Evolutionary conservation across 2,797 vertebrate species (phyloP).

Genomic region (Poecilia picta): DNA sequence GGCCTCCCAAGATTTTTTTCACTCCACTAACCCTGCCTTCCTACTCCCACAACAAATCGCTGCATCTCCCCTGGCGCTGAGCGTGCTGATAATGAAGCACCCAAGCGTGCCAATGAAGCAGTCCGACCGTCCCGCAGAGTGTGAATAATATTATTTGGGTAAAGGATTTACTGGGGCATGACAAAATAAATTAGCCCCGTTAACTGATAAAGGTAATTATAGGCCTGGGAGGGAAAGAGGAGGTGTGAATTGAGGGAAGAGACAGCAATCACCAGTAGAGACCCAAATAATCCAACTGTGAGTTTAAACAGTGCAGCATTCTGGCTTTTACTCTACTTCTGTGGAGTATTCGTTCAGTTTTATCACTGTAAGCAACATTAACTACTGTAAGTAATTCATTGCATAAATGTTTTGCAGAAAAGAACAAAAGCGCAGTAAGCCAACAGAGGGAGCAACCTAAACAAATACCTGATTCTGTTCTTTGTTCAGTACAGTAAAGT

Average conservation of each 20-base stretch:
- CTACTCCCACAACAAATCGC: conserved; percentile 51
- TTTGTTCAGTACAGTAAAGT: not conserved
- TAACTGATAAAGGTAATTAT: conserved; percentile 80
- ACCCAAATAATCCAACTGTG: conserved; percentile 8
- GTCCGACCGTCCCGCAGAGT: conserved; percentile 47
- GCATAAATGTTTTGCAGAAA: not conserved
- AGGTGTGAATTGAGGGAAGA: conserved; percentile 16
- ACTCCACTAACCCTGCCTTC: conserved; percentile 64
- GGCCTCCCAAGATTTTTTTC: conserved; percentile 49
- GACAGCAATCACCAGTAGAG: conserved; percentile 36
- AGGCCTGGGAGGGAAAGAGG: conserved; percentile 38
- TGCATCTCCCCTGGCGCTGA: conserved; percentile 51
- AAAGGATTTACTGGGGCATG: conserved; percentile 76
- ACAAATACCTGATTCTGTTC: not conserved
- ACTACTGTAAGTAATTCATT: not conserved
- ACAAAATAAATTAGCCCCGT: conserved; percentile 80
- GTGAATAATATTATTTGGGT: conserved; percentile 75
- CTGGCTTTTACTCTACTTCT: not conserved
- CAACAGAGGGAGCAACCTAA: not conserved
- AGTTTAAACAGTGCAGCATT: conserved; percentile 8
- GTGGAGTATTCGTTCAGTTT: not conserved
- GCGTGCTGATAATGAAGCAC: conserved; percentile 54
- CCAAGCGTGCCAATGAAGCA: conserved; percentile 48
- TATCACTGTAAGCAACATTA: not conserved
- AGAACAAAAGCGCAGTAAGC: no score